Conservation (phyloP, 1,140 invertebrate genomes). For the Sycophila sp. region DNA sequence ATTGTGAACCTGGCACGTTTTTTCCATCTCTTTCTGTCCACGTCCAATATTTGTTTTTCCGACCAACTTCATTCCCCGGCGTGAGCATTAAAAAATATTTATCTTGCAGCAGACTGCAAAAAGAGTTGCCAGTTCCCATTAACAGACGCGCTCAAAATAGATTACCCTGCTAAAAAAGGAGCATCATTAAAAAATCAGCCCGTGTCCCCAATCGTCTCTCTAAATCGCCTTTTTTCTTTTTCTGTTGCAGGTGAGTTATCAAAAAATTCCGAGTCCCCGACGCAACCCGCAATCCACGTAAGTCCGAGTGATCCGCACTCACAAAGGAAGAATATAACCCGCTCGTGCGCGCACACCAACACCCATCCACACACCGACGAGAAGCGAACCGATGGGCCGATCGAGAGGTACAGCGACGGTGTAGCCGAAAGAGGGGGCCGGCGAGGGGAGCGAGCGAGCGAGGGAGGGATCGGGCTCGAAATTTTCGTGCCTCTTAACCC, state of each 20-base stretch:
- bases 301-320: not conserved
- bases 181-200: too few relatives aligned
- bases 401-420: not conserved
- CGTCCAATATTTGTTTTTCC: not conserved
- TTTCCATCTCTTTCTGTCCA: not conserved
- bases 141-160: too few relatives aligned
- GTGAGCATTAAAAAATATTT: not conserved
- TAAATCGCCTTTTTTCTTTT: not conserved
- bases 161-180: too few relatives aligned
- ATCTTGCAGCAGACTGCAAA: not conserved
- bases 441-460: not conserved
- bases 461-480: not conserved
- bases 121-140: too few relatives aligned
- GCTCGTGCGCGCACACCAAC: not conserved
- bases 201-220: too few relatives aligned
- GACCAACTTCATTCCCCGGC: not conserved
- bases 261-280: not conserved
- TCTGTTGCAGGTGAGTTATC: slow-evolving; percentile 27
- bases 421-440: not conserved
- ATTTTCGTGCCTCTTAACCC: slow-evolving; percentile 43
- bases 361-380: not conserved
- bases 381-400: not conserved
- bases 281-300: not conserved
- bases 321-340: not conserved
- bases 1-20: not conserved